Evolutionary conservation across 1,140 invertebrate species (phyloP).

Genomic region (Drosophila paulistorum): DNA sequence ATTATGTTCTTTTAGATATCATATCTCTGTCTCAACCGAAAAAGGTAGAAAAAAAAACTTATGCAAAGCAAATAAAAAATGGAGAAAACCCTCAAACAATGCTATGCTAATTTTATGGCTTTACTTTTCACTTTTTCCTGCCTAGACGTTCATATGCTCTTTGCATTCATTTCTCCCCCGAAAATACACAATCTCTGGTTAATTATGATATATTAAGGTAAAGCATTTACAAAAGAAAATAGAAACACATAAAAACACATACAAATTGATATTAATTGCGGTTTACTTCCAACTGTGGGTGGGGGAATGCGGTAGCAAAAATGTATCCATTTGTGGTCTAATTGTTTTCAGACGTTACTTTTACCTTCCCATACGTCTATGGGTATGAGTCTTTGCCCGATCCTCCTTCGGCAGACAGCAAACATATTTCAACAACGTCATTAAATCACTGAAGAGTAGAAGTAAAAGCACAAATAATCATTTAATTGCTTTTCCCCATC

Average conservation of each 20-base stretch:
- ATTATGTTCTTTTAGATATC: not conserved
- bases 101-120: slow-evolving; percentile 65
- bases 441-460: slow-evolving; percentile 42
- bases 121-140: slow-evolving; percentile 29
- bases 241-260: slow-evolving; percentile 58
- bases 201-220: slow-evolving; percentile 74
- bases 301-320: not conserved
- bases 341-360: slow-evolving; percentile 71
- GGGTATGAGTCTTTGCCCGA: not conserved
- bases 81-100: slow-evolving; percentile 40
- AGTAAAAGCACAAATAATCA: slow-evolving; percentile 69
- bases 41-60: slow-evolving; percentile 49
- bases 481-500: slow-evolving; percentile 60
- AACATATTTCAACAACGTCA: slow-evolving; percentile 65
- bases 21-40: not conserved
- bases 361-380: slow-evolving; percentile 4
- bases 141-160: slow-evolving; percentile 9
- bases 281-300: slow-evolving; percentile 29
- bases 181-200: slow-evolving; percentile 41
- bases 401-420: slow-evolving; percentile 29
- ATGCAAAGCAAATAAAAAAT: slow-evolving; percentile 54
- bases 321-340: slow-evolving; percentile 41
- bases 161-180: not conserved
- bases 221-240: slow-evolving; percentile 27
- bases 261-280: slow-evolving; percentile 78